Percentiles rank a stretch among this genome's conserved stretches.
These are phyloP conservation scores for Agrotis segetum DNA, from an alignment of 2,888 invertebrate genomes.

Conservation along the genomic window DNA sequence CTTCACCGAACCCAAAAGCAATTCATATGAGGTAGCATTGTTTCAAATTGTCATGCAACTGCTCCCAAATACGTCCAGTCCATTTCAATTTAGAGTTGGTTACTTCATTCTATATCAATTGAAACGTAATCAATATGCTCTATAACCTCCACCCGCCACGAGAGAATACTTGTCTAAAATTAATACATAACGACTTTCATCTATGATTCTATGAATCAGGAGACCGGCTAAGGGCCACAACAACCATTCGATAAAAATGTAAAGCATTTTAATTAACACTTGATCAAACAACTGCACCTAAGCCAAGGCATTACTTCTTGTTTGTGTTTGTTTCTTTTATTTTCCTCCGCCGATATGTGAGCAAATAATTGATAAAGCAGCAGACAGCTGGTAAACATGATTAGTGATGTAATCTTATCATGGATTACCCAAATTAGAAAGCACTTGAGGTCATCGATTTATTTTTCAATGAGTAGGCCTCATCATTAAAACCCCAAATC, in stretches of 20 bases:
- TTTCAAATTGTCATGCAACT: background rate
- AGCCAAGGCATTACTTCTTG: no score
- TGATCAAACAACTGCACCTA: no score
- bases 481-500: background rate
- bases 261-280: no score
- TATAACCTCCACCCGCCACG: background rate
- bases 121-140: conserved; percentile 14
- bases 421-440: background rate
- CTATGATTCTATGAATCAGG: background rate
- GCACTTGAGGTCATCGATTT: background rate
- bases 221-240: no score
- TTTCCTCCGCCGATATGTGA: no score
- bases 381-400: conserved; percentile 8
- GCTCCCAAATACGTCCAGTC: background rate
- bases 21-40: background rate
- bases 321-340: no score
- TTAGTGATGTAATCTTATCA: conserved; percentile 6
- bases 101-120: conserved; percentile 14
- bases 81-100: conserved; percentile 1
- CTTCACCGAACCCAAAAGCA: no score
- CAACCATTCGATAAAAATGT: no score
- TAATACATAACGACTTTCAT: background rate
- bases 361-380: conserved; percentile 4
- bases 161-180: background rate
- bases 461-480: background rate